Base-by-base conservation (phyloP, 2,113 vertebrate species). In the Melanocharis versteri region DNA sequence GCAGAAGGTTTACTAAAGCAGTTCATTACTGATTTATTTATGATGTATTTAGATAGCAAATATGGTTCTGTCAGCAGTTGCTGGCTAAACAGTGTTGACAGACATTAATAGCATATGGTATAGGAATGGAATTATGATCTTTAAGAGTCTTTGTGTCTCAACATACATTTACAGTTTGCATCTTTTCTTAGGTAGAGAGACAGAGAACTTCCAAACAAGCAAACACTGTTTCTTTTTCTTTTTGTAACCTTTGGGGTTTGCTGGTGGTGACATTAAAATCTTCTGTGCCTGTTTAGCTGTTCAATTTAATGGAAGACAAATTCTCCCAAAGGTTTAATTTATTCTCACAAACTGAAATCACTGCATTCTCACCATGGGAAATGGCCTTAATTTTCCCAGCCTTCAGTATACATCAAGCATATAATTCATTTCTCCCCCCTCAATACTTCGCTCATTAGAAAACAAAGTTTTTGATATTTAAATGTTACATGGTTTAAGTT, bases 1-100 rank as follows among this genome's bases (percentile, higher is more conserved):
- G 81, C 66, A 96, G 97, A 97, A 98, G 98, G 97, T 98, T 98
- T 98, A 98, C 98, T 98, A 98, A 98, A 98, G 97, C 91, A 96
- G 97, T 98, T 98, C 98, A 98, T 98, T 98, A 98, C 98, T 98
- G 98, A 98, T 98, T 98, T 98, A 98, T 98, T 98, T 98, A 98
- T 97, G 98, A 98, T 98, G 98, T 98, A 98, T 98, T 98, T 98
- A 98, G 98, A 98, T 98, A 98, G 98, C 98, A 98, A 98, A 98
- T 98, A 98, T 94, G 97, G 97, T 97, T 98, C 98, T 98, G 98
- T 98, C 98, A 98, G 98, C 97, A 97, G 97, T 98, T 97, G 97
- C 97, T 98, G 98, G 98, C 97, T 98, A 98, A 98, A 98, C 98
- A 98, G 95, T 98, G 98, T 97, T 98, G 98, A 98, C 98, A 98